Evolutionary conservation across 1,140 invertebrate species (phyloP).

Genomic region (Potamilus streckersoni): DNA sequence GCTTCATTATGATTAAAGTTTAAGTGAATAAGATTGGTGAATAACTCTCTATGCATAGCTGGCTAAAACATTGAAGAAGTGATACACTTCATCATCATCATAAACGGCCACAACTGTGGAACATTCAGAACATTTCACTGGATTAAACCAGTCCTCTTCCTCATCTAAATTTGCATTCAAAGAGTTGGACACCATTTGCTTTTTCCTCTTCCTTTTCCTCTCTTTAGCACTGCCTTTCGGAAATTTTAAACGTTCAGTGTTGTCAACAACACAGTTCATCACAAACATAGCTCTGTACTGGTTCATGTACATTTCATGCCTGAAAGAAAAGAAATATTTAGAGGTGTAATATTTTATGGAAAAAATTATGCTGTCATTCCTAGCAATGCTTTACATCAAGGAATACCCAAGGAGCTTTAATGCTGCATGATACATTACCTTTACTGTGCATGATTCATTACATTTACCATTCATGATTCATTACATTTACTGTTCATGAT

Average conservation of each 20-base stretch:
- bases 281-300: slow-evolving; percentile 80
- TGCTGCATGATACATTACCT: too few species aligned
- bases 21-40: too few species aligned
- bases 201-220: slow-evolving; percentile 48
- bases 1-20: too few species aligned
- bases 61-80: slow-evolving; percentile 78
- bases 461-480: too few species aligned
- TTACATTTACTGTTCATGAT: too few species aligned
- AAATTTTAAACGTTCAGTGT: slow-evolving; percentile 65
- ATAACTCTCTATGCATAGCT: slow-evolving; percentile 59
- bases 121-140: slow-evolving; percentile 73
- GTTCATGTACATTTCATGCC: slow-evolving; percentile 72
- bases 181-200: slow-evolving; percentile 9
- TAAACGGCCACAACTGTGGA: slow-evolving; percentile 74
- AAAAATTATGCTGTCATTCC: too few species aligned
- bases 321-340: slow-evolving; percentile 49
- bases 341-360: too few species aligned
- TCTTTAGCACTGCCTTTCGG: slow-evolving; percentile 54
- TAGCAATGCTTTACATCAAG: too few species aligned
- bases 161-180: neutral
- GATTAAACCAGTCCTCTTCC: slow-evolving; percentile 69
- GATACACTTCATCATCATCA: slow-evolving; percentile 76
- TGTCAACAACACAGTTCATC: slow-evolving; percentile 72
- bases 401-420: too few species aligned
- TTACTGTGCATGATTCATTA: too few species aligned